Evolutionary conservation across 2,888 invertebrate species (phyloP), one percentile per base, ranked within the genome.

Genomic region (Himalopsyche tibetana): DNA sequence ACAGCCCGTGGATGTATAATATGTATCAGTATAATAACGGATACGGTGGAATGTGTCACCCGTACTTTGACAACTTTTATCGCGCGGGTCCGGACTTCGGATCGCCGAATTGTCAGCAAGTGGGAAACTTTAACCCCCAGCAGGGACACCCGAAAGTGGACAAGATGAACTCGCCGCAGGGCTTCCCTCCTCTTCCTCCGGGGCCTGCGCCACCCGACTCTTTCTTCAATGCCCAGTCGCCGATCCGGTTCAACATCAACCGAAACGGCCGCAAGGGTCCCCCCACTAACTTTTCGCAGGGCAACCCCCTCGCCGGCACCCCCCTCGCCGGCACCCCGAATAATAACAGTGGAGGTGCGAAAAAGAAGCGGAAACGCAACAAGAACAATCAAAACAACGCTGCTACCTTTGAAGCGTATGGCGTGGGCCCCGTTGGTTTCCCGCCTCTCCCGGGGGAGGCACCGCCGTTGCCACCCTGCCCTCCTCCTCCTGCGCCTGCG

Each of bases 321-420:
- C 93, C 93, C 11, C 82, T 87, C 19, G 36, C 80, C 89, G 93
- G 92, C 90, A 93, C 92, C 89, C 93, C 93, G 80, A 74, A 74
- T 12, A 91, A 93, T 36, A 91, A 90, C 89, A 89, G 89, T 63
- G 94, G 94, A 86, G 94, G 93, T 15, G 93, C 94, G 0, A 96
- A 96, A 92, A 96, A 96, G 92, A 96, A 96, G 90, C 94, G 96
- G 84, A 96, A 96, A 92, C 94, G 95, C 88, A 96, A 95, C 90
- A 95, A 95, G 90, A 94, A 94, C 89, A 94, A 92, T 90, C 92
- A 92, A 83, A 89, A 90, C 82, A 89, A 90, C 69, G 90, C 88
- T 94, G 93, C n/a, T 93, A 94, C 5, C 91, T 74, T 74, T 15
- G 74, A 74, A 74, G 19, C 74, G 28, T 74, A 74, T 15, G 74